Conservation (phyloP, 2,113 vertebrate species). For the Chaetura pelagica region DNA sequence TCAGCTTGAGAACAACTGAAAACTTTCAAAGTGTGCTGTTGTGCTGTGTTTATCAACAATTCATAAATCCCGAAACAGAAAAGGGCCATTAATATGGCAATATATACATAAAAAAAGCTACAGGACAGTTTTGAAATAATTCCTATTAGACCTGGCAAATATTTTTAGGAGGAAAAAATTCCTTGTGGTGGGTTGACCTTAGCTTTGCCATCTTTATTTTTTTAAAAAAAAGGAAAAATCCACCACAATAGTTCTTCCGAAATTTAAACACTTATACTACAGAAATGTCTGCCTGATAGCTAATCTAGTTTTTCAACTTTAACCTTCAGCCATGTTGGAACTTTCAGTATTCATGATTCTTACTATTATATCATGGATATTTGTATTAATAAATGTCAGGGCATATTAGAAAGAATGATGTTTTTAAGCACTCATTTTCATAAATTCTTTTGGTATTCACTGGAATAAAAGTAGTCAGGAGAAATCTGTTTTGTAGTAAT, state of each 20-base stretch:
- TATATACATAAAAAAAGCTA: not conserved
- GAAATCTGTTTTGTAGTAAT: not conserved
- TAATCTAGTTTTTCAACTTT: not conserved
- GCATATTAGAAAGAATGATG: not conserved
- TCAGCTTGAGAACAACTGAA: not conserved
- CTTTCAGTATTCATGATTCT: not conserved
- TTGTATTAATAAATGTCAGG: not conserved
- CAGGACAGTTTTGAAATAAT: not conserved
- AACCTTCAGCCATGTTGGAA: not conserved
- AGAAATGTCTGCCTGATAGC: not conserved
- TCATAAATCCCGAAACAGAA: not conserved
- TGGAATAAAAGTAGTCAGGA: not conserved
- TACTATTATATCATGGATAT: not conserved
- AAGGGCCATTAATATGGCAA: not conserved
- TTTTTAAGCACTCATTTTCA: not conserved
- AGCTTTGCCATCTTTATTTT: not conserved
- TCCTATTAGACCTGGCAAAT: not conserved
- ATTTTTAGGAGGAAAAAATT: not conserved
- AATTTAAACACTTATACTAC: not conserved
- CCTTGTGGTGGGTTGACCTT: not conserved
- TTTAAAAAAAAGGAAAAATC: not conserved
- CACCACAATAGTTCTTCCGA: not conserved
- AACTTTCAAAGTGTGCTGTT: not conserved
- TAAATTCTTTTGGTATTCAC: not conserved
- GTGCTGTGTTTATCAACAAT: not conserved